These are phyloP conservation scores for Drosophila repleta DNA, from an alignment of 1,140 invertebrate genomes.

Conservation along the genomic window DNA sequence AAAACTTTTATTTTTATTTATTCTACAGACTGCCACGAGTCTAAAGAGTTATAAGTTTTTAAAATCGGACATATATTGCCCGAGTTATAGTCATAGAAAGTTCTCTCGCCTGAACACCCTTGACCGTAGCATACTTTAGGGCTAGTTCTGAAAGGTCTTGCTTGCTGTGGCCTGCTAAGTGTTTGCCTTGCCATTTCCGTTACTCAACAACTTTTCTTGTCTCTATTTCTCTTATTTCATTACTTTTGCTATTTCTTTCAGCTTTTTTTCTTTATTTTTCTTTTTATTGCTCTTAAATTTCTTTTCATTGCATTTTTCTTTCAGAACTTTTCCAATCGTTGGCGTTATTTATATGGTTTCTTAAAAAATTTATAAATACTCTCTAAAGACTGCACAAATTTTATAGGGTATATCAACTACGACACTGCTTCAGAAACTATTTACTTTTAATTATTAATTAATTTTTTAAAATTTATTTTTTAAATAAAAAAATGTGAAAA, in stretches of 20 bases:
- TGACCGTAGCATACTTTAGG: conserved; percentile 15
- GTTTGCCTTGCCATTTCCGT: neutral
- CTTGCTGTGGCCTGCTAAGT: neutral
- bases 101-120: no score
- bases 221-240: neutral
- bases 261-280: conserved; percentile 17
- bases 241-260: neutral
- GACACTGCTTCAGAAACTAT: neutral
- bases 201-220: neutral
- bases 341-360: conserved; percentile 82
- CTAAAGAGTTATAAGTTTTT: no score
- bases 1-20: no score
- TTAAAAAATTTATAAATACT: conserved; percentile 65
- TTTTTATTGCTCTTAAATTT: conserved; percentile 28
- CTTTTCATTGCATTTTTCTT: conserved; percentile 63
- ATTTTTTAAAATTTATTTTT: neutral
- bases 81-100: no score
- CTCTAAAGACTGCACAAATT: conserved; percentile 32
- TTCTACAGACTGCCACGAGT: no score
- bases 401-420: neutral
- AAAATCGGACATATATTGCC: no score
- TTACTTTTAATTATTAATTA: neutral
- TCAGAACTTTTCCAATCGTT: conserved; percentile 83
- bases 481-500: neutral
- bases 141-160: neutral